Base-by-base conservation (phyloP, 2,888 invertebrate species). In the Hypomecis punctinalis region DNA sequence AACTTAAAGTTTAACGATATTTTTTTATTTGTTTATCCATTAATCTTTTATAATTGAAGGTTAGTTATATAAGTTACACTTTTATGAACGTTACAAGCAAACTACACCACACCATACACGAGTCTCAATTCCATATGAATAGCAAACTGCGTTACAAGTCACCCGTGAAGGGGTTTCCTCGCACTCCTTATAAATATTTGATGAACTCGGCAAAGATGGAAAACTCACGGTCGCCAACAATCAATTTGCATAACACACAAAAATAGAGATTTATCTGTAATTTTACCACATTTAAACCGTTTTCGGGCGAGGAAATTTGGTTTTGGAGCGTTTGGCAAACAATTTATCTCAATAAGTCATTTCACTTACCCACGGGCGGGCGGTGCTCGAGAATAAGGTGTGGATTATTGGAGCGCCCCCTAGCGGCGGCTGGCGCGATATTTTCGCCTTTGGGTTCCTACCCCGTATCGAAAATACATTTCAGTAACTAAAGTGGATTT, bases 341-440 rank as follows among this genome's bases (percentile, higher is more conserved):
- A 81, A 77, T 80, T 80, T 78, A 80, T 83, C 77, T 76, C 80
- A 80, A 81, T 80, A 84, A 83, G 78, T 82, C 76, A 83, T 82
- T 81, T 77, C 76, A 78, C 70, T 80, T 76, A 72, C 74, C 65
- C 62, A 61, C 64, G 46, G 53, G 61, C 63, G 68, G 66, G 55
- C 9, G 56, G 61, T 51, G 63, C 61, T 61, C 69, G 71, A 63
- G 68, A 72, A 69, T 72, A 71, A 69, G 70, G 61, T 57, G 64
- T 67, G 71, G 71, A 71, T 77, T 73, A 73, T 71, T 67, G 46
- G 46, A 45, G 59, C 57, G 65, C 61, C 64, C 53, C 52, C 43
- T 54, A 36, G 56, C 23, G 63, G 62, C 54, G 58, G 68, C 56
- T 54, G 45, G 63, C 59, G 37, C 53, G 60, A 64, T 64, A 67